Evolutionary conservation across 1,140 invertebrate species (phyloP), one percentile per base, ranked within the genome.

Genomic region (Oscheius sp.): DNA sequence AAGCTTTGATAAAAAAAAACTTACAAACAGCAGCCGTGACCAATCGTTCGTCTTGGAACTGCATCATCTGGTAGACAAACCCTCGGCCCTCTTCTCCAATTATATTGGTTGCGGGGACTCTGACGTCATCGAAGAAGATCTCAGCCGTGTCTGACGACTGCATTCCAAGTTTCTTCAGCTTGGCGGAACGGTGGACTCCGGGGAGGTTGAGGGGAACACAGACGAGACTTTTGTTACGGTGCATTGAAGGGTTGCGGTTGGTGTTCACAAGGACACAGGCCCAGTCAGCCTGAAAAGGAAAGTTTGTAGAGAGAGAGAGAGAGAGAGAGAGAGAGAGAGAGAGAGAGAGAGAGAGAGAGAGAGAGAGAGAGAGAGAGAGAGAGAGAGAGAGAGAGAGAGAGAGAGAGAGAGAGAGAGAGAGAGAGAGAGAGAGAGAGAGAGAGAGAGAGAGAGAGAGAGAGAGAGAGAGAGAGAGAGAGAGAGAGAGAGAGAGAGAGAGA

Each of bases 41-140:
- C 7, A 90, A 63, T 67, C 88, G 80, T 78, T 89, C 88, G 68
- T 88, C 87, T 79, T 89, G 88, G 78, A 89, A 89, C 80, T 90
- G 89, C 31, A 88, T 32, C 89, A 90, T 90, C 80, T 89, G 88
- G 78, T 89, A 90, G 0, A 85, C 82, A 78, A 89, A 90, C 1
- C 89, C 89, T 74, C 81, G 79, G 23, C 88, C 88, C 79, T 88
- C 87, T 70, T 89, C 88, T n/a, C 89, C 89, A 64, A 89, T 89
- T 10, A 89, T 85, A 79, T 89, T 82, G 42, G 79, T 82, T 13
- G 80, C 78, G 3, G 89, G 88, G 0, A 89, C 86, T 29, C 65
- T 58, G 15, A 88, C 87, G 84, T 89, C 86, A 61, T 90, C 89
- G 82, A 89, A 89, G 77, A 85, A 89, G 36, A 89, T 85, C 79